These are phyloP conservation scores for Trachemys scripta DNA, from an alignment of 2,113 vertebrate genomes.

Conservation along the genomic window DNA sequence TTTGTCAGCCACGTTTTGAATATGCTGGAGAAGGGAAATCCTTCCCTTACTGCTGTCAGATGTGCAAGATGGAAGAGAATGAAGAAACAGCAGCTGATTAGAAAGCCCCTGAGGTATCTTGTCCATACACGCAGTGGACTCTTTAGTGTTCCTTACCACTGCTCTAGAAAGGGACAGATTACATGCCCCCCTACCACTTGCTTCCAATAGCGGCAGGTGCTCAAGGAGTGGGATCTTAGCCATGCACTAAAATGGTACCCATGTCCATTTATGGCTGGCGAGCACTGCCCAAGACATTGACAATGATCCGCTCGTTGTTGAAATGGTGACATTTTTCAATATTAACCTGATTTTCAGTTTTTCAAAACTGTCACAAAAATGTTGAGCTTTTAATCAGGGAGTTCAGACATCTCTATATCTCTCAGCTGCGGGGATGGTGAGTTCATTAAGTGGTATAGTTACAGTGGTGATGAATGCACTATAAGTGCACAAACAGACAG, in stretches of 20 bases:
- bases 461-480: background rate
- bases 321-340: background rate
- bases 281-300: background rate
- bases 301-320: background rate
- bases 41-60: background rate
- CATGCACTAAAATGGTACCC: background rate
- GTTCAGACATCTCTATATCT: background rate
- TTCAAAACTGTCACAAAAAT: background rate
- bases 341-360: background rate
- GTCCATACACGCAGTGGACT: background rate
- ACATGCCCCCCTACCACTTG: background rate
- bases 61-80: background rate
- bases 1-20: background rate
- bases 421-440: background rate
- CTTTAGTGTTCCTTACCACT: background rate
- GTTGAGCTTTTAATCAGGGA: background rate
- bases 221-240: background rate
- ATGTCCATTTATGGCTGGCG: background rate
- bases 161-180: background rate
- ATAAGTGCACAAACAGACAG: background rate
- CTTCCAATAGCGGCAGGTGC: background rate
- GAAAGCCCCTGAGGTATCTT: background rate
- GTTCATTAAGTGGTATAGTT: background rate
- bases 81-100: background rate
- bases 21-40: background rate